Base-by-base conservation (phyloP, 2,888 invertebrate species). In the Patella depressa region DNA sequence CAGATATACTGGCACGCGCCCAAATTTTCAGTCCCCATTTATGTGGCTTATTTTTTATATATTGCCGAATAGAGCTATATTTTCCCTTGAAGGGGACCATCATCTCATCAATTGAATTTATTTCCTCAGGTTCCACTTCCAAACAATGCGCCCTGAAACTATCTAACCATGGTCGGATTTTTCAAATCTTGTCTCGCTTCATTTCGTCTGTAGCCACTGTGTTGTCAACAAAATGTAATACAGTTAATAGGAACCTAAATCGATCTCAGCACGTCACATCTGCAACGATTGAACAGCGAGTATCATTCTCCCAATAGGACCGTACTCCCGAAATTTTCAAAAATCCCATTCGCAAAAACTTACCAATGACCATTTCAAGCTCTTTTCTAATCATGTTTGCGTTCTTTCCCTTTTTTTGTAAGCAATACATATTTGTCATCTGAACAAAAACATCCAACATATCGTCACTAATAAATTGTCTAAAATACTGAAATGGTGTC, bases 51-150 rank as follows among this genome's bases (percentile, higher is more conserved):
- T 75, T 70, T 29, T 70, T 71, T 53, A 80, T 73, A 75, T 83
- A 83, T 73, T 82, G 78, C 53, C 73, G 79, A 53, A 84, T 72
- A 2, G 19, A 12, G 15, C 59, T 73, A 34, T 69, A 77, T 53
- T 82, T 3, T 88, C 86, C 73, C 77, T 86, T 88, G 83, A 86
- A 89, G 19, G 88, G 87, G 11, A 85, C 84, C 80, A 87, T 88
- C 70, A 86, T 80, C 76, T 89, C 85, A 78, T 89, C 88, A 34
- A 89, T 78, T 11, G 83, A 77, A 70, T 81, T 73, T 65, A 84
- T 71, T 77, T 89, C 88, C 79, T 88, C 88, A 54, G 84, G 82
- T 77, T 82, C 81, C 65, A 87, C 74, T 77, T 80, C 84, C 71
- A 76, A 53, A 71, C 85, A 83, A 71, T 86, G 29, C 4, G 55